Conservation (phyloP, 2,797 vertebrate genomes). For the Tragelaphus oryx region DNA sequence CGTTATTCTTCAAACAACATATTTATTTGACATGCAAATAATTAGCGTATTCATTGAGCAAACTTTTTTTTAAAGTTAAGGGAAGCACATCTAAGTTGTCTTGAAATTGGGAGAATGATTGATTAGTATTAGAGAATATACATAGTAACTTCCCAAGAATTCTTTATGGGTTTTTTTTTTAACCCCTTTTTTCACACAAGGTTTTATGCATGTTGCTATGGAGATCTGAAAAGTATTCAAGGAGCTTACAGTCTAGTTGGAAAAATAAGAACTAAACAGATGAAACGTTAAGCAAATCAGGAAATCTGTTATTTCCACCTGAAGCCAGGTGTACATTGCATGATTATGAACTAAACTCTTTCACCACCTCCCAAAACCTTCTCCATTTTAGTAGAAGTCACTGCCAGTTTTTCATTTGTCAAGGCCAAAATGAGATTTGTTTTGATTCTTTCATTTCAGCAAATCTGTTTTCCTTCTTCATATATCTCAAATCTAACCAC, state of each 20-base stretch:
- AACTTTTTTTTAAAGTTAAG: not conserved
- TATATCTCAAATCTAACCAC: not conserved
- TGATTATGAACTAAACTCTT: not conserved
- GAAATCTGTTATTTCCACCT: not conserved
- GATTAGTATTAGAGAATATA: not conserved
- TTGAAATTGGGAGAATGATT: not conserved
- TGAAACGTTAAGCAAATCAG: not conserved
- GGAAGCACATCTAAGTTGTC: not conserved
- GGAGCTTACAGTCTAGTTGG: not conserved
- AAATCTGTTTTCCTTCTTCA: not conserved
- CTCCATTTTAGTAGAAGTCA: not conserved
- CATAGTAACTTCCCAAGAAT: not conserved
- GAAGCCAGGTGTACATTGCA: not conserved
- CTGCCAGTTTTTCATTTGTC: not conserved
- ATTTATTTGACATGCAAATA: not conserved
- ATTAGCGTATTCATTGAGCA: not conserved
- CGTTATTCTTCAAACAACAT: not conserved
- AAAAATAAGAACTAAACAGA: not conserved
- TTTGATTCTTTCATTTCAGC: conserved; percentile 9
- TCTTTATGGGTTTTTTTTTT: not conserved
- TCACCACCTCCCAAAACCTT: not conserved
- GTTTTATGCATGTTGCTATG: not conserved
- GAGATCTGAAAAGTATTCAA: not conserved
- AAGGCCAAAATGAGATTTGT: not conserved
- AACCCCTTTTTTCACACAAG: not conserved